Conservation (phyloP, 2,113 vertebrate species). For the Cervus canadensis region DNA sequence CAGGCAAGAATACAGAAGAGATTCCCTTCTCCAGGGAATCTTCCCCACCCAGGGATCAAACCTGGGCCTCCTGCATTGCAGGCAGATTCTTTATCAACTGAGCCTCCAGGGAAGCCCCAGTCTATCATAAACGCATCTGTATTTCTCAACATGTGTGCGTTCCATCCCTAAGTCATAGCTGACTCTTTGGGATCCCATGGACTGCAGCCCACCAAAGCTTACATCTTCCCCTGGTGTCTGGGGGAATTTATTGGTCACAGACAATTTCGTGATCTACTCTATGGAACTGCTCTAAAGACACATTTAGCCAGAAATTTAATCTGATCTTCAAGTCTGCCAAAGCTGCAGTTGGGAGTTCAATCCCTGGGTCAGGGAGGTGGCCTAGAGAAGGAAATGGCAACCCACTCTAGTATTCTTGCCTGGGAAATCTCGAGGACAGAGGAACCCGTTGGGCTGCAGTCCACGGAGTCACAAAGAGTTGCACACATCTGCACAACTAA, state of each 20-base stretch:
- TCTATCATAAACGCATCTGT: not conserved
- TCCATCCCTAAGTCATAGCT: not conserved
- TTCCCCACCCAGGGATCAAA: not conserved
- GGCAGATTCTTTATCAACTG: not conserved
- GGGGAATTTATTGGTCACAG: accelerated
- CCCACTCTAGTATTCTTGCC: not conserved
- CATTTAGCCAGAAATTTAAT: not conserved
- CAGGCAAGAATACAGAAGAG: not conserved
- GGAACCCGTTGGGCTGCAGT: accelerated
- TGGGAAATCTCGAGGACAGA: not conserved
- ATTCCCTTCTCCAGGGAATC: not conserved
- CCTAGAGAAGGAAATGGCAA: not conserved
- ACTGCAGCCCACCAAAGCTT: not conserved
- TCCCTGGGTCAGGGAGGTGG: not conserved
- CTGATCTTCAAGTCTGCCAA: not conserved
- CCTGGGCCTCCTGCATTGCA: not conserved
- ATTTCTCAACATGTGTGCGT: not conserved
- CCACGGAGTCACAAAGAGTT: not conserved
- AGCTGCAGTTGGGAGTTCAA: not conserved
- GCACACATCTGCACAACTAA: not conserved
- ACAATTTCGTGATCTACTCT: not conserved
- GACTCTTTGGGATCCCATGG: not conserved
- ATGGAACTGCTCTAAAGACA: not conserved
- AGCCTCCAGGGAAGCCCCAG: not conserved
- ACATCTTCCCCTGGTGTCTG: not conserved